Evolutionary conservation across 2,888 invertebrate genomes (phyloP), one percentile per base, ranked within the genome.

Genomic region (Netelia virgata): DNA sequence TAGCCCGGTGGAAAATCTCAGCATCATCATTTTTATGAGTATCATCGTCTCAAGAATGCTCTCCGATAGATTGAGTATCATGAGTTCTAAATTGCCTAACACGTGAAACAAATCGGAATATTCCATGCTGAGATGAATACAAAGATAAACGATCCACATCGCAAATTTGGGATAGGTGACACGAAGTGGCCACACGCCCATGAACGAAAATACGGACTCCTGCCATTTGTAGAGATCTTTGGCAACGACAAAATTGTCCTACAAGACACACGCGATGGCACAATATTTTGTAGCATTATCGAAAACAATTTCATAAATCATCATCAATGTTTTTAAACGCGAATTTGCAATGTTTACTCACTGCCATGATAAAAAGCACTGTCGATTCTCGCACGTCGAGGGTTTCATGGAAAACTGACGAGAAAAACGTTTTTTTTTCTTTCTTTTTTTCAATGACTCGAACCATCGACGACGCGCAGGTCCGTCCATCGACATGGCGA

Each of bases 141-240:
- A 36, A 14, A 74, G 10, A 36, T 83, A 83, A 1, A 74, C 1
- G 1, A 74, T 69, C 74, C 74, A 83, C 8, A 75, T 2, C 1
- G 53, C 69, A 20, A 83, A 83, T 16, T 20, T 78, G 1, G 59
- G n/a, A 43, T 74, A 68, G 5, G 83, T 74, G 18, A 74, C n/a
- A 11, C 59, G 55, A 14, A 83, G 43, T 1, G 83, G 83, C 83
- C 83, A 83, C 1, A 78, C 61, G 6, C 83, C 83, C 53, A 78
- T 61, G 3, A 83, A 47, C 1, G 47, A 18, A 59, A 83, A 78
- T 18, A 78, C 73, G 3, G 28, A 10, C 23, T 68, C 69, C 36
- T 78, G 74, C 83, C 83, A 83, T 50, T 63, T 41, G 61, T 69
- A 83, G 8, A 83, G 41, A 47, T 83, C 74, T 74, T 78, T 78